Percentiles rank a stretch among this genome's conserved stretches.
Evolutionary conservation across 2,888 invertebrate genomes (phyloP).

Genomic region (Drosophila mercatorum): DNA sequence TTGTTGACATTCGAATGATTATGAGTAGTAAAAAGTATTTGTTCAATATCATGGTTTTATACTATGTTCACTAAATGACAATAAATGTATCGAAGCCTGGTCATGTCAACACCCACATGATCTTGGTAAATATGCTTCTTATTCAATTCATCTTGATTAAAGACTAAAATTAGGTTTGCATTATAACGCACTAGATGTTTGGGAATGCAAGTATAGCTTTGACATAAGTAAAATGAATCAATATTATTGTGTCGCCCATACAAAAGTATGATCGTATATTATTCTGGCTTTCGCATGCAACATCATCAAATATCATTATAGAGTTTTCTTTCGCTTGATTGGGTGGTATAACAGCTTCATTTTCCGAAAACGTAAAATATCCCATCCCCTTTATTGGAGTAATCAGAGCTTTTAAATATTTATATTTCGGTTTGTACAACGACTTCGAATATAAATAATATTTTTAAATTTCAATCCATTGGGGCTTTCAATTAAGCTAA

Average conservation of each 20-base stretch:
- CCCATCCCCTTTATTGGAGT: not conserved
- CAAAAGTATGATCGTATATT: not conserved
- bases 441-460: not conserved
- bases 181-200: not conserved
- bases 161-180: not conserved
- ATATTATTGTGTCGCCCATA: conserved; percentile 1
- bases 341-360: not conserved
- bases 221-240: not conserved
- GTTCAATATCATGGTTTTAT: not conserved
- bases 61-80: conserved; percentile 2
- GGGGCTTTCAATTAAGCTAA: not conserved
- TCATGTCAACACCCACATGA: not conserved
- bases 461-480: conserved; percentile 2
- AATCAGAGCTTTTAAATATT: not conserved
- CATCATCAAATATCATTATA: not conserved
- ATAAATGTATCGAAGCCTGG: not conserved
- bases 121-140: not conserved
- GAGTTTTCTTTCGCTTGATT: not conserved
- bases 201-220: too few relatives aligned
- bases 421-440: not conserved
- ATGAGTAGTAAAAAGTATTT: not conserved
- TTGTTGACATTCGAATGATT: not conserved
- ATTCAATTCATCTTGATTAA: conserved; percentile 1
- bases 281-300: not conserved
- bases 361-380: not conserved